A percentile compares a stretch with the other conserved stretches of the same genome.
Conservation (phyloP, 2,888 invertebrate species). For the Orthosia gothica region DNA sequence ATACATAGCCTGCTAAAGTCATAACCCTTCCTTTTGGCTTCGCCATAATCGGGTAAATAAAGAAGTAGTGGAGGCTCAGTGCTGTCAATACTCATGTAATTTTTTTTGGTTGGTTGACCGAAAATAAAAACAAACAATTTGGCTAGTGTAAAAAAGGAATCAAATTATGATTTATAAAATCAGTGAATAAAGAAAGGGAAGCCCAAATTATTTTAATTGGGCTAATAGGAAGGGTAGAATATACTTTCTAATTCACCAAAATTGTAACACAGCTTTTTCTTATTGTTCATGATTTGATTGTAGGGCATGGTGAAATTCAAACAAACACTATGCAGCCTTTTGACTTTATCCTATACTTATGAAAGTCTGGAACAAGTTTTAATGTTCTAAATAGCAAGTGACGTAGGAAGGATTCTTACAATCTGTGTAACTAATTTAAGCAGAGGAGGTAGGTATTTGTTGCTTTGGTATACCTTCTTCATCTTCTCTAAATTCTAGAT, state of each 20-base stretch:
- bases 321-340: background rate
- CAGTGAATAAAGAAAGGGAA: background rate
- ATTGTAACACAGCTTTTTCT: background rate
- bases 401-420: background rate
- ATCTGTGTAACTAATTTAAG: background rate
- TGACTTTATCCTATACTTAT: background rate
- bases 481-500: background rate
- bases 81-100: background rate
- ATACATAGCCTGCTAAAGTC: no score
- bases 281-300: background rate
- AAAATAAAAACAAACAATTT: background rate
- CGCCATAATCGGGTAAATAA: no score
- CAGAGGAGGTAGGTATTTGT: background rate
- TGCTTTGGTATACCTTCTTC: background rate
- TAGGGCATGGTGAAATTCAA: background rate
- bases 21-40: no score
- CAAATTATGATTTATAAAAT: background rate
- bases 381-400: background rate
- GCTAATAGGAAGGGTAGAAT: background rate
- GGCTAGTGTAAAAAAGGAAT: background rate
- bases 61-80: no score
- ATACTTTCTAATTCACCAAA: background rate
- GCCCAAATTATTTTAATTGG: background rate
- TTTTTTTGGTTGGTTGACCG: no score
- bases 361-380: background rate